Base-by-base conservation (phyloP, 2,113 vertebrate species). In the Pollachius pollachius region DNA sequence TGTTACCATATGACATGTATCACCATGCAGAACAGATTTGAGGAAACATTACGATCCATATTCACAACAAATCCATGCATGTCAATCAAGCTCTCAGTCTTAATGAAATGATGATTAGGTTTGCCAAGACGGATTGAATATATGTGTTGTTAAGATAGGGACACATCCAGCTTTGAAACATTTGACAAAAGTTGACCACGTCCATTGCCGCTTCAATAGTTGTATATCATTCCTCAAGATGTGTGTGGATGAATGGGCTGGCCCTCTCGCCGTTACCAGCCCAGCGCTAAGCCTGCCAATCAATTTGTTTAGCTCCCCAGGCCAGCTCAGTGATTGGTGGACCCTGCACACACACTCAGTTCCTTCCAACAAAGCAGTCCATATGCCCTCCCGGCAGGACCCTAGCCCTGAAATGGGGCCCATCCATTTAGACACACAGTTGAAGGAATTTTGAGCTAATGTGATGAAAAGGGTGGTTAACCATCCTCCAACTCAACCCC, bases 301-400 rank as follows among this genome's bases (percentile, higher is more conserved):
- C 91, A 92, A 92, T 92, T 92, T 91, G 91, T 92, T 92, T 90
- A 92, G 89, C 91, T 92, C 92, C 81, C 84, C 85, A 75, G 88
- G 91, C 84, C 57, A 86, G 87, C 85, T 81, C 83, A 88, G 83
- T 76, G 79, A 89, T 88, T 87, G 88, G 85, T 87, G 82, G 85
- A 87, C 87, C 85, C 84, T 76, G 75, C 85, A 77, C 84, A 88
- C 89, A 89, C 87, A 84, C 79, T 81, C 76, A 74, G 62, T 87
- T 89, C 77, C 77, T 75, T 57, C 57, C 72, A 85, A 92, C 88
- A 92, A 92, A 90, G 88, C 83, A 76, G 80, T 80, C 89, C 92
- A 90, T 91, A 90, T 92, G 92, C 88, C 87, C 87, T 89, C 88
- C 83, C 91, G 83, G 89, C 87, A 75, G 89, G 92, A 73, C 67